A percentile compares a stretch with the other conserved stretches of the same genome.
Evolutionary conservation across 1,140 invertebrate species (phyloP).

Genomic region (Phthorimaea operculella): DNA sequence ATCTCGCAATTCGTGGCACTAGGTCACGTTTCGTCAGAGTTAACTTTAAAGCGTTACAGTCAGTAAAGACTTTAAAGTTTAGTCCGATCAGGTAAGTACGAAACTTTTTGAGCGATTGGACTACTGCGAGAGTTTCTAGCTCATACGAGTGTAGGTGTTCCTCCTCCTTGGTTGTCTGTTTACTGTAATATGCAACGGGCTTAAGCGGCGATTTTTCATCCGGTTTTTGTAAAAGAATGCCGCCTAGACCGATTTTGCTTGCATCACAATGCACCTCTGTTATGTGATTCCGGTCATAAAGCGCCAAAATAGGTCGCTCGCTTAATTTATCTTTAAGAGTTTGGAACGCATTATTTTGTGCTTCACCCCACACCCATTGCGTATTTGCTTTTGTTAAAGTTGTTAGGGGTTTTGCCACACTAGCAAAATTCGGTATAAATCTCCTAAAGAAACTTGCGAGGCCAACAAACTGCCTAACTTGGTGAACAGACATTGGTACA

Average conservation of each 20-base stretch:
- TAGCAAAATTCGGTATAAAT: constrained; percentile 29
- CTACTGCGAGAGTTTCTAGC: constrained; percentile 7
- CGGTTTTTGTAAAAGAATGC: constrained; percentile 22
- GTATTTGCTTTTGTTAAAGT: constrained; percentile 25
- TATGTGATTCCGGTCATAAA: constrained; percentile 18
- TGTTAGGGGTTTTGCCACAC: constrained; percentile 25
- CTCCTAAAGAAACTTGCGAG: constrained; percentile 28
- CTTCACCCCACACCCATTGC: constrained; percentile 26
- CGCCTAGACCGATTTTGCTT: constrained; percentile 25
- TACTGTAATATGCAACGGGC: constrained; percentile 19
- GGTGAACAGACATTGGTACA: constrained; percentile 21
- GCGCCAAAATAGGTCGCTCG: constrained; percentile 14
- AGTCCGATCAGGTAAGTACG: constrained; percentile 5
- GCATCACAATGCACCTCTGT: constrained; percentile 19
- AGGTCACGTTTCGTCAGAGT: constrained; percentile 13
- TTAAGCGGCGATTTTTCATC: constrained; percentile 12
- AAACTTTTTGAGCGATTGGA: constrained; percentile 9
- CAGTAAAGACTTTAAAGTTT: constrained; percentile 8
- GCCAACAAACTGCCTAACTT: constrained; percentile 32
- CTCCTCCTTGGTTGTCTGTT: constrained; percentile 14
- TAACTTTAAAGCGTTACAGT: constrained; percentile 4
- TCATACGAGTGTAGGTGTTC: constrained; percentile 8
- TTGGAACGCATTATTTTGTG: constrained; percentile 29
- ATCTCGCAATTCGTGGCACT: constrained; percentile 21
- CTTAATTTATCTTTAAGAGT: constrained; percentile 19